These are phyloP conservation scores for Drosophila funebris DNA, from an alignment of 1,140 invertebrate genomes.

Conservation along the genomic window DNA sequence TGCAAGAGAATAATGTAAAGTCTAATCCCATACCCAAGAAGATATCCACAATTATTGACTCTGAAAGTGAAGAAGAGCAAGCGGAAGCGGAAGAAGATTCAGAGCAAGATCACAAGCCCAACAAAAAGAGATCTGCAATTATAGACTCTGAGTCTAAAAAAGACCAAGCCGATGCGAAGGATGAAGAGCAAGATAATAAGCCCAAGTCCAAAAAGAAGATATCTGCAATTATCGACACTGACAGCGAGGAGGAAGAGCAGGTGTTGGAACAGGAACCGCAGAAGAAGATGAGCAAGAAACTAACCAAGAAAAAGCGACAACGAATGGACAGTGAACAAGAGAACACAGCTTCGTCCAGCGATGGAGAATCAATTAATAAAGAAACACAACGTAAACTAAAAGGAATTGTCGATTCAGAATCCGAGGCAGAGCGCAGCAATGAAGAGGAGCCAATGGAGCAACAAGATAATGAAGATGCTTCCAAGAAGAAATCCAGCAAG, in stretches of 20 bases:
- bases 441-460: constrained; percentile 37
- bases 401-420: constrained; percentile 64
- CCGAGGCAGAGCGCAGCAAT: constrained; percentile 46
- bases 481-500: constrained; percentile 29
- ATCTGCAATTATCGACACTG: constrained; percentile 39
- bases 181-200: background rate
- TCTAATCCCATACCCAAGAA: background rate
- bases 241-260: constrained; percentile 33
- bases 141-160: constrained; percentile 59
- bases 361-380: constrained; percentile 21
- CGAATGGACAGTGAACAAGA: constrained; percentile 36
- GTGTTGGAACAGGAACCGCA: background rate
- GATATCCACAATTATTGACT: constrained; percentile 27
- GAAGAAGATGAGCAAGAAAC: constrained; percentile 47
- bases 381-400: no score
- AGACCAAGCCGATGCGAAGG: background rate
- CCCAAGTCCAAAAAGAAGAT: constrained; percentile 24
- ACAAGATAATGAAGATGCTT: constrained; percentile 4
- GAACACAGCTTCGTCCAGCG: background rate
- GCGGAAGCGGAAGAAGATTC: constrained; percentile 25
- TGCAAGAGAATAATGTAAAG: background rate
- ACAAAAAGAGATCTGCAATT: constrained; percentile 34
- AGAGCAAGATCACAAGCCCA: no score
- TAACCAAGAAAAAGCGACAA: constrained; percentile 21
- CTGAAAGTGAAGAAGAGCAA: constrained; percentile 22